Conservation (phyloP, 1,140 invertebrate genomes). For the Ganaspis sp. region DNA sequence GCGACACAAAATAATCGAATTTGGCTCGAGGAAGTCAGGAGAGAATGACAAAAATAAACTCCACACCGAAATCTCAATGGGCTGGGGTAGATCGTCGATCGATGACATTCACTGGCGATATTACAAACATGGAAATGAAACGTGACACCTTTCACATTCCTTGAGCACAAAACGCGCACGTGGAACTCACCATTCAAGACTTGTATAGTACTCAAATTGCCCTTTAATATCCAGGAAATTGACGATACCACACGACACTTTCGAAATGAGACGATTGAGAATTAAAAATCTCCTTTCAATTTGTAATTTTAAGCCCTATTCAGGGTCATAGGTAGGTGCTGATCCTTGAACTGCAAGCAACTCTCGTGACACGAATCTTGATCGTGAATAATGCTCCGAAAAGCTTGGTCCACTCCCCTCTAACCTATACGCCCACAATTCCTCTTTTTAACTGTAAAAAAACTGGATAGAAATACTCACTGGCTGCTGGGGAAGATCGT, state of each 20-base stretch:
- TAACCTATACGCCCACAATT: constrained; percentile 19
- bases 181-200: constrained; percentile 31
- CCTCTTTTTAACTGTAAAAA: background rate
- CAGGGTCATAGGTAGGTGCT: background rate
- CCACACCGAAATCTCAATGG: constrained; percentile 19
- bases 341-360: background rate
- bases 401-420: background rate
- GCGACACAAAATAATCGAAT: constrained; percentile 28
- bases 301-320: background rate
- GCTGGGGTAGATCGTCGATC: constrained; percentile 19
- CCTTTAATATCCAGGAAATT: background rate
- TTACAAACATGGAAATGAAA: constrained; percentile 39
- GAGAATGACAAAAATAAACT: constrained; percentile 10
- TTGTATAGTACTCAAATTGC: background rate
- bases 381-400: background rate
- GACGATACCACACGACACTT: background rate
- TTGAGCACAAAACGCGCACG: constrained; percentile 32
- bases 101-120: constrained; percentile 22
- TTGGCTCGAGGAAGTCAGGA: constrained; percentile 15
- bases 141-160: constrained; percentile 45
- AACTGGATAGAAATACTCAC: background rate
- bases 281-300: background rate
- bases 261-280: background rate
- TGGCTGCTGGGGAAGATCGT: background rate
- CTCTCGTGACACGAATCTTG: background rate